Percentiles rank a stretch among this genome's conserved stretches.
phyloP scores from a whole-genome alignment of 2,888 invertebrate genomes.

The Helleia helle region DNA sequence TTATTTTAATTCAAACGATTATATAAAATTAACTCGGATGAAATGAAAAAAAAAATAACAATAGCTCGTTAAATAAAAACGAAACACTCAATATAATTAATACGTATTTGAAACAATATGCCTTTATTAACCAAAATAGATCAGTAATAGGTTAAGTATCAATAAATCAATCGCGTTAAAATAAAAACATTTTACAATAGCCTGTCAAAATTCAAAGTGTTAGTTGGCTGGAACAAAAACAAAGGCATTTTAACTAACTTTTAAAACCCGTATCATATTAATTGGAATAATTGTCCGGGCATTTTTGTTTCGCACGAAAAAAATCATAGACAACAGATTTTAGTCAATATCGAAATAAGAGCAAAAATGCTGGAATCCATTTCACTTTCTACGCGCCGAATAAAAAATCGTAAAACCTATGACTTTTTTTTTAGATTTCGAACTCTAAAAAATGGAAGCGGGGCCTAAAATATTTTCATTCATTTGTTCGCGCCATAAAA shows the following conservation, averaged over 20 bases:
- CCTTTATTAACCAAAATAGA: too few species aligned
- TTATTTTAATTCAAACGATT: too few species aligned
- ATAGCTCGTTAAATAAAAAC: too few species aligned
- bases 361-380: slow-evolving; percentile 20
- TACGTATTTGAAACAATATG: too few species aligned
- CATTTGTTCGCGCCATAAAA: slow-evolving; percentile 31
- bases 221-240: slow-evolving; percentile 2
- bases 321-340: slow-evolving; percentile 12
- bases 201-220: not conserved
- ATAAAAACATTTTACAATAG: not conserved
- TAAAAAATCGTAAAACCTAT: slow-evolving; percentile 23
- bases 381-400: slow-evolving; percentile 25
- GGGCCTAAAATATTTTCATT: slow-evolving; percentile 36
- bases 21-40: too few species aligned
- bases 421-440: slow-evolving; percentile 31
- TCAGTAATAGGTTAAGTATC: too few species aligned
- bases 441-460: slow-evolving; percentile 33
- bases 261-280: slow-evolving; percentile 2
- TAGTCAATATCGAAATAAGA: slow-evolving; percentile 18
- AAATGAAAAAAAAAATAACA: too few species aligned
- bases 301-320: not conserved
- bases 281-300: slow-evolving; percentile 1
- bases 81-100: too few species aligned
- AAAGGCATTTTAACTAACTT: not conserved
- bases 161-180: too few species aligned